Evolutionary conservation across 1,140 invertebrate genomes (phyloP).

Genomic region (Triops cancriformis): DNA sequence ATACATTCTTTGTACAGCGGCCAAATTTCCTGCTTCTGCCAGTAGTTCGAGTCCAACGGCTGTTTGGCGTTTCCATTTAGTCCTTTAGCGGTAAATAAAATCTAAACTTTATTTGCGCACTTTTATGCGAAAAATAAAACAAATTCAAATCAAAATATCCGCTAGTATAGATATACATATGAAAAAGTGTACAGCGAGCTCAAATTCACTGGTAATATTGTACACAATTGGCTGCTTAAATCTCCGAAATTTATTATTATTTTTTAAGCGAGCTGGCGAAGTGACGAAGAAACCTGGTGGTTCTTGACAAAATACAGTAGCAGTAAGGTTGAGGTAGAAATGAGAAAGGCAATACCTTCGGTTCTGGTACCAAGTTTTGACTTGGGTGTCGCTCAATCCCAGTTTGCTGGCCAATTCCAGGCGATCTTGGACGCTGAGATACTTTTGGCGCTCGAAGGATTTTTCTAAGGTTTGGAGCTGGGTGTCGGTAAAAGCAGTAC

Average conservation of each 20-base stretch:
- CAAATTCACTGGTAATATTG: no score
- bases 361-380: slow-evolving; percentile 99
- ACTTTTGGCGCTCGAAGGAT: slow-evolving; percentile 96
- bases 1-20: slow-evolving; percentile 82
- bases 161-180: background rate
- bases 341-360: slow-evolving; percentile 57
- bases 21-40: slow-evolving; percentile 93
- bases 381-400: slow-evolving; percentile 94
- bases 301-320: no score
- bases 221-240: no score
- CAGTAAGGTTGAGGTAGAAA: background rate
- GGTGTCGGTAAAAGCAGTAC: slow-evolving; percentile 97
- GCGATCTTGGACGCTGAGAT: slow-evolving; percentile 94
- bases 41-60: slow-evolving; percentile 92
- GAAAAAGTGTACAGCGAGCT: background rate
- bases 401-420: slow-evolving; percentile 96
- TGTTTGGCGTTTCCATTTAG: slow-evolving; percentile 99
- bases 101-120: no score
- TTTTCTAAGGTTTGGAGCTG: slow-evolving; percentile 94
- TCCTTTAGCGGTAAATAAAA: slow-evolving; percentile 58
- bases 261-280: no score
- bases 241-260: no score
- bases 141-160: no score
- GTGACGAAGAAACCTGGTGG: no score
- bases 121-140: no score